Conservation (phyloP, 1,140 invertebrate genomes). For the Wasmannia auropunctata region DNA sequence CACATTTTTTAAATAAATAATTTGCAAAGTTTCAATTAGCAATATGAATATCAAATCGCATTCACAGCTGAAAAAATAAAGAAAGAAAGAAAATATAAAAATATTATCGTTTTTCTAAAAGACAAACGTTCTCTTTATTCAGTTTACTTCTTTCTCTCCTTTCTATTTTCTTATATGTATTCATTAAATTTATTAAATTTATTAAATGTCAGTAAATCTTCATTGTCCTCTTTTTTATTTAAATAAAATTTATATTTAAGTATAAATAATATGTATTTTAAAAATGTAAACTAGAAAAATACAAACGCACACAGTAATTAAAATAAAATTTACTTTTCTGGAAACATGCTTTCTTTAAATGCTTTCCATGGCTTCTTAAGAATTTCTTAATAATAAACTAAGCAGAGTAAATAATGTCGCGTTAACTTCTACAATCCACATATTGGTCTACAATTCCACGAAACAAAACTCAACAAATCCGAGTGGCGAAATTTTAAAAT, state of each 20-base stretch:
- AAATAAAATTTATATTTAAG: background rate
- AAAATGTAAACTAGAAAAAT: background rate
- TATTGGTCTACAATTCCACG: background rate
- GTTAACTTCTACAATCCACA: background rate
- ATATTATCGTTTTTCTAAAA: background rate
- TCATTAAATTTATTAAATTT: background rate
- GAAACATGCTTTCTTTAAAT: background rate
- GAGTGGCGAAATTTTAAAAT: background rate
- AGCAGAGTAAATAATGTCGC: background rate
- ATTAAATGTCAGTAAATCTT: background rate
- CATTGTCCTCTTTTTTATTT: background rate
- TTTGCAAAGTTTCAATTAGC: background rate
- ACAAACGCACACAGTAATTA: background rate
- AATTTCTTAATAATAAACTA: background rate
- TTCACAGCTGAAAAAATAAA: background rate
- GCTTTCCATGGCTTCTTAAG: background rate
- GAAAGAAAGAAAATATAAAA: background rate
- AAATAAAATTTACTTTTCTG: background rate
- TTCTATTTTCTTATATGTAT: no score
- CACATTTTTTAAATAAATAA: background rate
- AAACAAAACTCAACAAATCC: background rate
- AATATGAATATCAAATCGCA: background rate
- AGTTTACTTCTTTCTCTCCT: background rate
- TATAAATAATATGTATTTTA: background rate
- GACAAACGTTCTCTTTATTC: background rate